A percentile compares a stretch with the other conserved stretches of the same genome.
Evolutionary conservation across 2,113 vertebrate genomes (phyloP).

Genomic region (Brienomyrus brachyistius): DNA sequence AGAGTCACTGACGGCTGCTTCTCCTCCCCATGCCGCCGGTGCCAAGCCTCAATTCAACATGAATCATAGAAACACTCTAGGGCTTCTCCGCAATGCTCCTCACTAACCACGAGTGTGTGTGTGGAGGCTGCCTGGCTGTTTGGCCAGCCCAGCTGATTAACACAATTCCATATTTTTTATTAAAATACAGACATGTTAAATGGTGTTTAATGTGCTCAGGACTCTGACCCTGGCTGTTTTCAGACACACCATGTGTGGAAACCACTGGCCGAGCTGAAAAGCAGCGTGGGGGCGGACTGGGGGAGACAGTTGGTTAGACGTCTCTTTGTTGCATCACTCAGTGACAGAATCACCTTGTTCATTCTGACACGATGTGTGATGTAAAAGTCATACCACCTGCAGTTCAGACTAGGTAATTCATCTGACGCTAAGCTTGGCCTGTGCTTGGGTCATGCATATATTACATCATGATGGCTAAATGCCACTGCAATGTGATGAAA

Average conservation of each 20-base stretch:
- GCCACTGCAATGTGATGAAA: no score
- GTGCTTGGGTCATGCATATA: no score
- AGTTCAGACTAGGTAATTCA: background rate
- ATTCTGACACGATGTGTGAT: background rate
- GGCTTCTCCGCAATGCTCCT: background rate
- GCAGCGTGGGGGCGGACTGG: background rate
- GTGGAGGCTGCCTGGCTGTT: background rate
- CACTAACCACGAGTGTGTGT: background rate
- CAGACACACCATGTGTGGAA: background rate
- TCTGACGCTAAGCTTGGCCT: background rate
- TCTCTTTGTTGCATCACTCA: background rate
- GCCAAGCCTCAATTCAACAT: background rate
- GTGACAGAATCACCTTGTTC: background rate
- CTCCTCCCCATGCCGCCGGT: background rate
- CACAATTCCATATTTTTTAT: background rate
- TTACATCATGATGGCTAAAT: no score
- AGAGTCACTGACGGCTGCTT: background rate
- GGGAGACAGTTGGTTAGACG: background rate
- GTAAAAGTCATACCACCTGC: background rate
- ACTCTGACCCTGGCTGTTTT: background rate
- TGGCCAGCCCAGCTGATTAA: background rate
- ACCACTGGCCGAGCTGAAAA: background rate
- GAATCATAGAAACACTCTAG: background rate
- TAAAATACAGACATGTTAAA: background rate
- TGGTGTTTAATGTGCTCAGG: background rate